Conservation (phyloP, 2,113 vertebrate genomes). For the Glaucidium brasilianum region DNA sequence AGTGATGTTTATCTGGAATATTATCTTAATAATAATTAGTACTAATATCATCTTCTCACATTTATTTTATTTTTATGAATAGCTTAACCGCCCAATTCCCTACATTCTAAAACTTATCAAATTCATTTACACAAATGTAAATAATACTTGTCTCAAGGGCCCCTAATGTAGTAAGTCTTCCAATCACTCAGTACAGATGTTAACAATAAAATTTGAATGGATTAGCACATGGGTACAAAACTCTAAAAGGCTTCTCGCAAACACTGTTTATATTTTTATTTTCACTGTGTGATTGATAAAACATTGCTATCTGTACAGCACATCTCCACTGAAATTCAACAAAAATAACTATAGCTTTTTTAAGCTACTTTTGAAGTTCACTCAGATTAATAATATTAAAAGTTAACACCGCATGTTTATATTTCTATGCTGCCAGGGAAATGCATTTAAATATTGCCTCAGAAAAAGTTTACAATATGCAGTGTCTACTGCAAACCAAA, state of each 20-base stretch:
- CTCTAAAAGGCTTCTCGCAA: neutral
- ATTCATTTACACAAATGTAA: neutral
- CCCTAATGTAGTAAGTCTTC: neutral
- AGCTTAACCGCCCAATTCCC: neutral
- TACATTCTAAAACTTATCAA: neutral
- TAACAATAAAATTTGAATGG: neutral
- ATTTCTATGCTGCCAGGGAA: neutral
- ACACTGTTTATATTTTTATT: neutral
- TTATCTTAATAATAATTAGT: neutral
- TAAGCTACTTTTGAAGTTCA: constrained; percentile 10
- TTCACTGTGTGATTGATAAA: neutral
- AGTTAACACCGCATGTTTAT: neutral
- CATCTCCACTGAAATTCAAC: constrained; percentile 1
- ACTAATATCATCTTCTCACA: neutral
- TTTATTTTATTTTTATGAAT: neutral
- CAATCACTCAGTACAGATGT: neutral
- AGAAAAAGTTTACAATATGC: constrained; percentile 18
- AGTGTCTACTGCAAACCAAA: constrained; percentile 7
- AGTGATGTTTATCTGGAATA: neutral
- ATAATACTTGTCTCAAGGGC: neutral
- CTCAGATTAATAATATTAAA: neutral
- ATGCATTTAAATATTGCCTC: constrained; percentile 35
- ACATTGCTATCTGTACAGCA: neutral
- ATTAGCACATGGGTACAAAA: neutral
- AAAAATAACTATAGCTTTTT: neutral